Evolutionary conservation across 2,888 invertebrate genomes (phyloP), one percentile per base, ranked within the genome.

Genomic region (Diachrysia chrysitis): DNA sequence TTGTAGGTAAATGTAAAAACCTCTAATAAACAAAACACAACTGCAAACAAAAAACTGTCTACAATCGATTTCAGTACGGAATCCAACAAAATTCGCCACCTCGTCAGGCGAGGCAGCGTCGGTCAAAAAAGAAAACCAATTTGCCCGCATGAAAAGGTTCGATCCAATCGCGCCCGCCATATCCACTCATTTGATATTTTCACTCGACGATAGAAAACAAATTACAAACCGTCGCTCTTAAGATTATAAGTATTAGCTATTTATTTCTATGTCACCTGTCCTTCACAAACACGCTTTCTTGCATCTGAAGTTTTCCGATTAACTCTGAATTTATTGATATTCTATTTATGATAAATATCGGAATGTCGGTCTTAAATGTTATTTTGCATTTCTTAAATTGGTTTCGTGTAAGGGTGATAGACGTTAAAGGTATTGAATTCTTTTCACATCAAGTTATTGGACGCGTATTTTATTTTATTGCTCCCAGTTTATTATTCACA

Each of bases 141-240:
- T 95, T 93, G 92, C 88, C 88, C 94, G 94, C 93, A 89, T 94
- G 94, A 95, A 95, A 95, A 94, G 95, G 90, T 92, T 92, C 93
- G 91, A 93, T 92, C 93, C 93, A 91, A 93, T 93, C 90, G 89
- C 87, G 80, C 82, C 78, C 82, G 88, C 89, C 92, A 92, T 92
- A 93, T 93, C 93, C 93, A 94, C 95, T 94, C 93, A 94, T 94
- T 94, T 92, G 93, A 93, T 93, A 94, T 94, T 95, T 94, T 91
- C 93, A 89, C 92, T 90, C 87, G 86, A 70, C 89, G 88, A 89
- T 90, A 90, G 89, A 89, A 91, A 94, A 93, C 94, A 94, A 95
- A 95, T 95, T 94, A 95, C 93, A 92, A 95, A 91, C 90, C 93
- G 92, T 92, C 92, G 89, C 71, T 83, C 82, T 51, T 81, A 69